A percentile compares a stretch with the other conserved stretches of the same genome.
phyloP scores from a whole-genome alignment of 2,113 vertebrate species.

The Oophaga pumilio region DNA sequence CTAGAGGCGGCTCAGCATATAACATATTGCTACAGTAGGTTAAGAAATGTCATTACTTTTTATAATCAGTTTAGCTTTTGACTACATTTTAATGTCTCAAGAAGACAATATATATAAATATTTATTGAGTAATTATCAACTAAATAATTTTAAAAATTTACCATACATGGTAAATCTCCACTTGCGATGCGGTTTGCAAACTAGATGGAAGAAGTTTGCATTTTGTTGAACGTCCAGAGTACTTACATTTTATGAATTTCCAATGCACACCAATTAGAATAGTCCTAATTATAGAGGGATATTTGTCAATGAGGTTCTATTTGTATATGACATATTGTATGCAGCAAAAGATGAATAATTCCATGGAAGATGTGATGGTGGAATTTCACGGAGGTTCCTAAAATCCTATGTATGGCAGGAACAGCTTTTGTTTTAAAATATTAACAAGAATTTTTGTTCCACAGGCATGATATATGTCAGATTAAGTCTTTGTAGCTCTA shows the following conservation, averaged over 20 bases:
- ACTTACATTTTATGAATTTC: background rate
- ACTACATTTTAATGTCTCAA: no score
- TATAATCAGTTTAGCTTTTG: no score
- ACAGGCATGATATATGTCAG: background rate
- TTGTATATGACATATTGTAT: background rate
- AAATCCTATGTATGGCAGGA: constrained; percentile 13
- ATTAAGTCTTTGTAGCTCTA: background rate
- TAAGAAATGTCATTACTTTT: no score
- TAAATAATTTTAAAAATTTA: background rate
- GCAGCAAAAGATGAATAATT: background rate
- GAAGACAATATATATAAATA: no score
- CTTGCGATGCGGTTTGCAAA: background rate
- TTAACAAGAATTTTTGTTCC: background rate
- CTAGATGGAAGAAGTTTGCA: background rate
- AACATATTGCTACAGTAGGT: no score
- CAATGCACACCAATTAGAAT: background rate
- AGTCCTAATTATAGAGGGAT: background rate
- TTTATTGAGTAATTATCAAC: no score
- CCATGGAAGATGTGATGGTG: background rate
- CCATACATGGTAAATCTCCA: background rate
- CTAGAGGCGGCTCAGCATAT: no score
- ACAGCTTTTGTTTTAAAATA: background rate
- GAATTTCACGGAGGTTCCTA: background rate
- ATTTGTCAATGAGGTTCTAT: background rate
- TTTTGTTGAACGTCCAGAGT: background rate